Evolutionary conservation across 2,797 vertebrate genomes (phyloP), one percentile per base, ranked within the genome.

Genomic region (Pachyuromys duprasi): DNA sequence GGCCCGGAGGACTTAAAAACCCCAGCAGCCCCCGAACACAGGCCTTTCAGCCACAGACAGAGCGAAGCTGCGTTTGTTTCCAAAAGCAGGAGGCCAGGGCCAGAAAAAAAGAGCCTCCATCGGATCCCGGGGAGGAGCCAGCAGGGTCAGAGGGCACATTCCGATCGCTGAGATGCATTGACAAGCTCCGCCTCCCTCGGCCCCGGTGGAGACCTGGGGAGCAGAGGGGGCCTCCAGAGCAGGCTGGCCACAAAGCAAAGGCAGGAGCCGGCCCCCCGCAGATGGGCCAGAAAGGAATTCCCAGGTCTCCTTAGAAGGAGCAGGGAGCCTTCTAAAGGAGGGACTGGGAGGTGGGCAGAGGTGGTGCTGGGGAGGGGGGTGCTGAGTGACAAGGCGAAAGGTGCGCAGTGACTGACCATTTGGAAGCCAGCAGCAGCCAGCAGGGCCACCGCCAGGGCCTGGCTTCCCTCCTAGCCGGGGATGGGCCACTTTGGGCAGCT

Each of bases 71-170:
- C 94, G 36, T 95, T 97, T 97, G 96, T 97, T 97, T 96, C 97
- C 96, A 88, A 92, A 97, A 95, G 93, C 96, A 9, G 72, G 96
- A 96, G 95, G 96, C 94, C 95, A 72, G 95, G 42, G 81, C 75
- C 76, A 74, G 94, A 90, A 83, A 95, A 49, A 96, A 96, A 95
- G 97, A 96, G 72, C 93, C 96, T 96, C 95, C 95, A 90, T 72
- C 53, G 90, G 94, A 96, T 96, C 96, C 79, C 9, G 13, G 95
- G 97, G 97, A 92, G 94, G 93, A 70, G n/a, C 80, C 79, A 83
- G 81, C 45, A 0, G 92, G 96, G 97, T 97, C 97, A 98, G 89
- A 97, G 97, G 97, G 96, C 95, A 95, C 96, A 98, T 98, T 98
- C 96, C 97, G 1, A 95, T 95, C 45, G 92, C 97, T 96, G 86